Evolutionary conservation across 2,888 invertebrate genomes (phyloP), one percentile per base, ranked within the genome.

Genomic region (Octonoba sinensis): DNA sequence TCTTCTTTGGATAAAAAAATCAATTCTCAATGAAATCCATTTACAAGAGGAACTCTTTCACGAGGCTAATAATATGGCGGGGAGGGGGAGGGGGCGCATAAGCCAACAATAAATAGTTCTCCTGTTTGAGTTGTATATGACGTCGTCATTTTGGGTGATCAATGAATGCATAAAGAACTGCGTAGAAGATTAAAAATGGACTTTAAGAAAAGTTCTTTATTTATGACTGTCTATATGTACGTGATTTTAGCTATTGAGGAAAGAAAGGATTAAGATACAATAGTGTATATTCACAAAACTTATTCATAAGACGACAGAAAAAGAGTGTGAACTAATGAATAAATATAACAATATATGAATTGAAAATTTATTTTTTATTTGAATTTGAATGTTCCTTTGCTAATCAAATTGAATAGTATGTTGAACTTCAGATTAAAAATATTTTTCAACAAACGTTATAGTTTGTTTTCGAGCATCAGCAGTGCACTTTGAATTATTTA

Each of bases 151-250:
- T 49, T 20, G 49, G 24, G 64, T 65, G 64, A 73, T 73, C 46
- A 65, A 73, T 73, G 64, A 65, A 46, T 65, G 47, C 24, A 27
- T 11, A 60, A 73, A 44, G 64, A 73, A 73, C 65, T 64, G 56
- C 73, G 65, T 65, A 65, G 73, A 73, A 73, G 65, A 73, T 73
- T 73, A 73, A 73, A n/a, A 73, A 73, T 73, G 73, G 70, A 71
- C 70, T 71, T 71, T 71, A 49, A 71, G 47, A 65, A 73, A 56
- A 22, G 20, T 56, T 64, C 57, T 46, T 44, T 65, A 73, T 73
- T 65, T 36, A 36, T 36, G 36, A 36, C 36, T 36, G 36, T 36
- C 36, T 36, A 36, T 36, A 11, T 36, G 36, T 36, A 36, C 36
- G 73, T 73, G 73, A 65, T 73, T 73, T 73, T 56, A 65, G 73